Percentiles rank a stretch among this genome's conserved stretches.
These are phyloP conservation scores for Chitala chitala DNA, from an alignment of 2,113 vertebrate species.

Conservation along the genomic window DNA sequence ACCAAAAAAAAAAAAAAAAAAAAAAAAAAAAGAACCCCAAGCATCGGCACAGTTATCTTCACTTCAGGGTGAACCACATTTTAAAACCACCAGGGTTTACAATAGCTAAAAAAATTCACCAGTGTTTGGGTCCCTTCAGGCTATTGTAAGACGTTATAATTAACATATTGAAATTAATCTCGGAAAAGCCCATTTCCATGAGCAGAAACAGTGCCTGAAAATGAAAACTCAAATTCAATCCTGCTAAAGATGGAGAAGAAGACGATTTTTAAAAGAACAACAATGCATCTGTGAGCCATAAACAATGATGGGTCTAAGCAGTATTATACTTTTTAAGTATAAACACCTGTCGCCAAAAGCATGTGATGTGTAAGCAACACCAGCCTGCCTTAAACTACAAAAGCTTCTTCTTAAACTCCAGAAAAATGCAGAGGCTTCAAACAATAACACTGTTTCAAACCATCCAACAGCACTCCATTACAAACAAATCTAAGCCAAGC, in stretches of 20 bases:
- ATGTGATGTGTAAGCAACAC: conserved; percentile 15
- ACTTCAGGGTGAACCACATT: not conserved
- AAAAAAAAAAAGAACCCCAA: no score
- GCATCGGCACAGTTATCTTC: not conserved
- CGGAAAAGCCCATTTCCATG: not conserved
- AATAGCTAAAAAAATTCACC: no score
- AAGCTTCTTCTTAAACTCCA: not conserved
- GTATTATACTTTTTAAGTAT: not conserved
- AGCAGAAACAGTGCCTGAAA: not conserved
- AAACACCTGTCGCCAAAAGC: conserved; percentile 16
- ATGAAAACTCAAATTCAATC: not conserved
- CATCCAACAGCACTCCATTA: not conserved
- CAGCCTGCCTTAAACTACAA: conserved; percentile 8
- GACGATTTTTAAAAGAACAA: not conserved
- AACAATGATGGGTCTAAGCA: conserved; percentile 1
- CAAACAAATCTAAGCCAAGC: conserved; percentile 1
- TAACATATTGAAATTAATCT: not conserved
- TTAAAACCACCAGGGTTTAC: no score
- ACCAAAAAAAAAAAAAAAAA: no score
- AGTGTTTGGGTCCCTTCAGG: not conserved
- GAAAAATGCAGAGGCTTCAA: not conserved
- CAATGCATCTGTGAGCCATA: not conserved
- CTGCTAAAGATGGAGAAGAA: not conserved
- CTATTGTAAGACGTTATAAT: not conserved
- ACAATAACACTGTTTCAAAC: conserved; percentile 9